Evolutionary conservation across 1,140 invertebrate genomes (phyloP).

Genomic region (Monochamus saltuarius): DNA sequence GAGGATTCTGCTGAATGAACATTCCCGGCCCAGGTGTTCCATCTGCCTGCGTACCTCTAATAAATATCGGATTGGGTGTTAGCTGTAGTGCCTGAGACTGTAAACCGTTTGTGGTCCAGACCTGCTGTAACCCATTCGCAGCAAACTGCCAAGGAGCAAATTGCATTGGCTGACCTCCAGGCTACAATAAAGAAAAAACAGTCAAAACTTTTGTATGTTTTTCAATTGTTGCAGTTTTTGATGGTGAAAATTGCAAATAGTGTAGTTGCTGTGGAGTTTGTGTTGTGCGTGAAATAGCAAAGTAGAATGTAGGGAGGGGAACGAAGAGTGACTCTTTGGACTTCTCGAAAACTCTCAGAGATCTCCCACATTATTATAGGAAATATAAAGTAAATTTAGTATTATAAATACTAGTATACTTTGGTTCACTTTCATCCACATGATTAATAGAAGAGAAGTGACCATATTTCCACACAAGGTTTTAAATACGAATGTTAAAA

Average conservation of each 20-base stretch:
- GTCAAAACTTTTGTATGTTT: background rate
- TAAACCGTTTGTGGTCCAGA: constrained; percentile 68
- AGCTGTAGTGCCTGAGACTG: constrained; percentile 67
- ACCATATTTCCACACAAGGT: too few relatives aligned
- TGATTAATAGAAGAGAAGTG: too few relatives aligned
- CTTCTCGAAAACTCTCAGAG: background rate
- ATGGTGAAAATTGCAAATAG: background rate
- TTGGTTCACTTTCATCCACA: too few relatives aligned
- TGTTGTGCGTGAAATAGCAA: too few relatives aligned
- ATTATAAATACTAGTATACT: too few relatives aligned
- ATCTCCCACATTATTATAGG: background rate
- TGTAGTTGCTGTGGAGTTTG: too few relatives aligned
- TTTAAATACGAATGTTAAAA: too few relatives aligned
- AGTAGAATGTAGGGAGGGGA: background rate
- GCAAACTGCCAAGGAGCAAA: constrained; percentile 60
- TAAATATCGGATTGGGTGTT: constrained; percentile 79
- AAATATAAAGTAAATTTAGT: too few relatives aligned
- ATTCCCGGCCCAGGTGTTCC: constrained; percentile 62
- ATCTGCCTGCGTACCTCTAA: constrained; percentile 76
- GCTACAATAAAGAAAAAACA: constrained; percentile 43
- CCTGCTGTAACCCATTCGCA: constrained; percentile 63
- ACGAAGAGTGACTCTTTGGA: background rate
- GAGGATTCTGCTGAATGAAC: constrained; percentile 85
- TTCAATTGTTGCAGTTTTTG: background rate
- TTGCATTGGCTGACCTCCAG: constrained; percentile 62